Percentiles rank a stretch among this genome's conserved stretches.
Evolutionary conservation across 2,113 vertebrate genomes (phyloP).

Genomic region (Stomatorhinus ivindoensis): DNA sequence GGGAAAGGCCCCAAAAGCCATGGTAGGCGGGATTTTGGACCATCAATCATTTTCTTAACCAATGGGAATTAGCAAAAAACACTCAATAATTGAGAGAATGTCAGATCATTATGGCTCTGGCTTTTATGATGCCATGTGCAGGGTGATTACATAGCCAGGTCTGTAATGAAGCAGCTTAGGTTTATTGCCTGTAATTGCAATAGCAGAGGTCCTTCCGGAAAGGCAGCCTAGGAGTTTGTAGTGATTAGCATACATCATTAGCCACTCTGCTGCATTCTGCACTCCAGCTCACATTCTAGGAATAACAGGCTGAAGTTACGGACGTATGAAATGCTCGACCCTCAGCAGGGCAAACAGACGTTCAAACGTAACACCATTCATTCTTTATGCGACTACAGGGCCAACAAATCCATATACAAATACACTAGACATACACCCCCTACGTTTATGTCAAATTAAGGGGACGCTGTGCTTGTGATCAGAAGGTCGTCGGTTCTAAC

Average conservation of each 20-base stretch:
- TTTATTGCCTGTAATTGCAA: neutral
- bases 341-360: neutral
- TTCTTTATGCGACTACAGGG: neutral
- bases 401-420: neutral
- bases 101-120: neutral
- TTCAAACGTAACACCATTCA: neutral
- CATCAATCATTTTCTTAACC: neutral
- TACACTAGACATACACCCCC: neutral
- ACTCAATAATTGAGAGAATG: neutral
- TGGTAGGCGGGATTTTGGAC: neutral
- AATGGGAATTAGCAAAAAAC: neutral
- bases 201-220: neutral
- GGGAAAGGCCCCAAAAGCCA: neutral
- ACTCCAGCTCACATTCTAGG: neutral
- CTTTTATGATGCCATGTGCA: neutral
- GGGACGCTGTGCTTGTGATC: neutral
- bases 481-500: neutral
- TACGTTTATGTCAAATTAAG: neutral
- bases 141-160: neutral
- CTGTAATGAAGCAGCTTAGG: neutral
- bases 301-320: neutral
- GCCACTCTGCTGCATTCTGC: neutral
- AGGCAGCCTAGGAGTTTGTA: neutral
- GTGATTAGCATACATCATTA: neutral
- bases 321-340: neutral